Conservation (phyloP, 2,113 vertebrate genomes). For the Corythoichthys intestinalis region DNA sequence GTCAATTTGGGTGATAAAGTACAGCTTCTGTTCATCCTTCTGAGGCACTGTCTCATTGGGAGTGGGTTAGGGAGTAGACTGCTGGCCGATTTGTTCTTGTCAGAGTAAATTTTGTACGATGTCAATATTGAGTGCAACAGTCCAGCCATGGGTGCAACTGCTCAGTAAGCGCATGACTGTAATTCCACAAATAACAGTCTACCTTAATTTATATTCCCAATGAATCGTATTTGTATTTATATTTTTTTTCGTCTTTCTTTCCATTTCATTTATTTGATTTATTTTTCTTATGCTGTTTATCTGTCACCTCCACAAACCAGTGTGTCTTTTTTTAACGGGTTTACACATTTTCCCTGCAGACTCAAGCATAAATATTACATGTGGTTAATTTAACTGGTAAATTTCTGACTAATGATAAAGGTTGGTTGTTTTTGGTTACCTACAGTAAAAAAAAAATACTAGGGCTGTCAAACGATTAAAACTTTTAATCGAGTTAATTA, state of each 20-base stretch:
- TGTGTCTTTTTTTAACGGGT: too few species aligned
- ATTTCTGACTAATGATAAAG: too few species aligned
- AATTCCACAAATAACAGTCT: conserved; percentile 38
- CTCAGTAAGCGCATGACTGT: conserved; percentile 54
- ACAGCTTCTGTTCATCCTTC: conserved; percentile 45
- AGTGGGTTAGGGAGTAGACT: conserved; percentile 39
- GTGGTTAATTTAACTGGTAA: too few species aligned
- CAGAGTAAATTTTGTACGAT: conserved; percentile 65
- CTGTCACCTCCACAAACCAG: too few species aligned
- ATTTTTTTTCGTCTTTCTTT: not conserved
- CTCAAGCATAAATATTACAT: too few species aligned
- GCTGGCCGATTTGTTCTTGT: conserved; percentile 70
- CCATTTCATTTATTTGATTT: conserved; percentile 7
- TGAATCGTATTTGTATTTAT: conserved; percentile 20
- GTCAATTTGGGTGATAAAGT: conserved; percentile 36
- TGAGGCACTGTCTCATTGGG: conserved; percentile 62
- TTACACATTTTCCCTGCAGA: too few species aligned
- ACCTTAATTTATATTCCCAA: not conserved
- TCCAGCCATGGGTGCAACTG: conserved; percentile 48
- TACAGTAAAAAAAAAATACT: too few species aligned
- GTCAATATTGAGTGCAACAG: conserved; percentile 67
- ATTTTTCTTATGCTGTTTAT: not conserved
- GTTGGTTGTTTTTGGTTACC: too few species aligned
- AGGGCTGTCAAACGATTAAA: too few species aligned
- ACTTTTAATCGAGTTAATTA: too few species aligned